Conservation (phyloP, 1,140 invertebrate genomes). For the Drosophila sulfurigaster region DNA sequence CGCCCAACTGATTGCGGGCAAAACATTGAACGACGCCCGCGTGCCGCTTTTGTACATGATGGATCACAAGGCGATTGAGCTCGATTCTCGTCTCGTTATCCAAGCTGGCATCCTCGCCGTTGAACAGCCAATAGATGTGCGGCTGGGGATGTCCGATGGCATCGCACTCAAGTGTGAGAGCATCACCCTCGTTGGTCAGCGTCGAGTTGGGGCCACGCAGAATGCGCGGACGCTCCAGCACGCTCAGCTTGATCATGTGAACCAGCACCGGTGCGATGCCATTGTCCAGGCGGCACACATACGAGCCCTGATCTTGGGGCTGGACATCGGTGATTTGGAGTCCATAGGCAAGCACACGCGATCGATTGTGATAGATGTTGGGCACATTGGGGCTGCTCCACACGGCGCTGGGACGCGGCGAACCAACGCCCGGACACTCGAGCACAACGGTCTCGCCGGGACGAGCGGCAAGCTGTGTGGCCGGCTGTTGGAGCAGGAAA, state of each 20-base stretch:
- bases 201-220: conserved; percentile 86
- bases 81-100: conserved; percentile 86
- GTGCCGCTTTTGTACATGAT: conserved; percentile 86
- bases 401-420: conserved; percentile 86
- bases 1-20: conserved; percentile 92
- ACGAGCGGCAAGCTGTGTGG: conserved; percentile 79
- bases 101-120: conserved; percentile 89
- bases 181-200: conserved; percentile 88
- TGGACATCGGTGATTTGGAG: conserved; percentile 88
- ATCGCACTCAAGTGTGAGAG: conserved; percentile 88
- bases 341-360: conserved; percentile 86
- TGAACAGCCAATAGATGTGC: conserved; percentile 92
- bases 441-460: conserved; percentile 87
- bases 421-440: conserved; percentile 88
- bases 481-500: conserved; percentile 86
- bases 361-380: conserved; percentile 84
- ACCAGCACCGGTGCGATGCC: conserved; percentile 84
- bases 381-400: conserved; percentile 87
- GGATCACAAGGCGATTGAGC: conserved; percentile 87
- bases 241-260: conserved; percentile 85
- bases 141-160: conserved; percentile 90
- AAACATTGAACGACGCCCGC: conserved; percentile 96
- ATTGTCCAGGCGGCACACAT: conserved; percentile 87
- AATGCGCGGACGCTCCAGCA: conserved; percentile 88
- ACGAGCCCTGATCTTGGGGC: conserved; percentile 89